Evolutionary conservation across 2,888 invertebrate species (phyloP).

Genomic region (Temnothorax rugatulus): DNA sequence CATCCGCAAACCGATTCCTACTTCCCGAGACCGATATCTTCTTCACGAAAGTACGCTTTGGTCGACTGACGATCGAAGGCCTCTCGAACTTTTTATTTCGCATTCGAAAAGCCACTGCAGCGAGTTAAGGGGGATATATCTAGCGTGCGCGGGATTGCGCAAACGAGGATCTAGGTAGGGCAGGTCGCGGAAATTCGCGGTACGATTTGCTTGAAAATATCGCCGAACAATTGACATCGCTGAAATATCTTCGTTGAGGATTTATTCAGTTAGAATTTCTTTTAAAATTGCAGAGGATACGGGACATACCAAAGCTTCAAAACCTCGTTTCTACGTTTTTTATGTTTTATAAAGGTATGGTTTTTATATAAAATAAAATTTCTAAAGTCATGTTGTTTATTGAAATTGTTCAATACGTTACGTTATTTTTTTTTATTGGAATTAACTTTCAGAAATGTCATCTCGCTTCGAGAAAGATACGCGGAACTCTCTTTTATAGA

Average conservation of each 20-base stretch:
- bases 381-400: not conserved
- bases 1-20: not conserved
- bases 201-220: not conserved
- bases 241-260: not conserved
- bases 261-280: not conserved
- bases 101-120: not conserved
- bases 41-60: slow-evolving; percentile 1
- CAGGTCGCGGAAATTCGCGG: not conserved
- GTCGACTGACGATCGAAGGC: slow-evolving; percentile 8
- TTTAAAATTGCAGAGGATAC: not conserved
- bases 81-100: slow-evolving; percentile 13
- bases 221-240: not conserved
- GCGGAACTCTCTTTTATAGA: not conserved
- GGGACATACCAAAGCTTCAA: not conserved
- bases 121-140: slow-evolving; percentile 21
- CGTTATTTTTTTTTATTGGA: not conserved
- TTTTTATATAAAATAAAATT: not conserved
- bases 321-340: not conserved
- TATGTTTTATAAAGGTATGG: not conserved
- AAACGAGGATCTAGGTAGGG: not conserved
- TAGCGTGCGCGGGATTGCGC: not conserved
- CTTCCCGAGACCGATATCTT: not conserved
- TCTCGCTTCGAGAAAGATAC: not conserved
- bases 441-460: not conserved
- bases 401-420: not conserved